A percentile compares a stretch with the other conserved stretches of the same genome.
These are phyloP conservation scores for Callipepla squamata DNA, from an alignment of 2,113 vertebrate species.

Conservation along the genomic window DNA sequence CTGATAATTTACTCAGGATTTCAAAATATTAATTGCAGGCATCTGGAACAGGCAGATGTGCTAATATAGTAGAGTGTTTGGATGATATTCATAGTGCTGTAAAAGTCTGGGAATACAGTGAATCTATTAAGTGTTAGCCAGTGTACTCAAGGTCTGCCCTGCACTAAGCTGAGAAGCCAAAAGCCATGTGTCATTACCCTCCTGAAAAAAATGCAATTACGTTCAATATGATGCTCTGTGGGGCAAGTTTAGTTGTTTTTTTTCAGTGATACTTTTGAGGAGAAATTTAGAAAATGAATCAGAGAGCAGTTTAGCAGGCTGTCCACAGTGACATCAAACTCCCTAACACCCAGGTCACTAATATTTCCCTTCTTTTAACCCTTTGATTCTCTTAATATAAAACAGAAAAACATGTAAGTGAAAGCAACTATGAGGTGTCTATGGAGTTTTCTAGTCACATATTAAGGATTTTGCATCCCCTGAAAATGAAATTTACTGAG, in stretches of 20 bases:
- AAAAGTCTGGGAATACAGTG: neutral
- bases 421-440: neutral
- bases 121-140: neutral
- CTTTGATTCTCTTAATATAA: neutral
- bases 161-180: neutral
- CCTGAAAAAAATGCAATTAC: neutral
- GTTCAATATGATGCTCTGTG: neutral
- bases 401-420: neutral
- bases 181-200: neutral
- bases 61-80: neutral
- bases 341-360: neutral
- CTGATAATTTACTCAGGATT: neutral
- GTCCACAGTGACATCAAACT: neutral
- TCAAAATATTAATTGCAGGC: conserved; percentile 10
- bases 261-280: neutral
- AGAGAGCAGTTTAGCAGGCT: neutral
- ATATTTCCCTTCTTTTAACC: neutral
- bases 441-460: neutral
- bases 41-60: neutral
- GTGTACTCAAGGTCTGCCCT: neutral
- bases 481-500: neutral
- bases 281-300: neutral
- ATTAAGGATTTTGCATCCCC: neutral
- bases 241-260: neutral
- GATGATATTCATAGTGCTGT: neutral